phyloP scores from a whole-genome alignment of 2,888 invertebrate genomes.

The Globia sparganii region DNA sequence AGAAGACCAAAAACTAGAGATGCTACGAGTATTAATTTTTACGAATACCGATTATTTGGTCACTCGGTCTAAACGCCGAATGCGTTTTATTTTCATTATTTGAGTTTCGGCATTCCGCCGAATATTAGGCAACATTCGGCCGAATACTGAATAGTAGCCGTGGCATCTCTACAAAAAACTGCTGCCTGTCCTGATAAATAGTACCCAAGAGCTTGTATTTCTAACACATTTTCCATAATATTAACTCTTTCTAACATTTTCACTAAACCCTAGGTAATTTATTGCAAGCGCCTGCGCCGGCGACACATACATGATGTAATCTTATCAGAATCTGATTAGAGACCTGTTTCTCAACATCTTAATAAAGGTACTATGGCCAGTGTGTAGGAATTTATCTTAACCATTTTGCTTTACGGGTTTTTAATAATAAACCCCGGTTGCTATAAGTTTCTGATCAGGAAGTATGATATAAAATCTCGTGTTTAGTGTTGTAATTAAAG shows the following conservation, averaged over 20 bases:
- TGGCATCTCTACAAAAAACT: no score
- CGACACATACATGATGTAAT: slow-evolving; percentile 57
- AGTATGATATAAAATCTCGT: neutral
- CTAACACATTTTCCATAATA: neutral
- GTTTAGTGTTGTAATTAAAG: neutral
- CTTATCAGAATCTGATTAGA: slow-evolving; percentile 47
- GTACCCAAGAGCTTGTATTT: neutral
- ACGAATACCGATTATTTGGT: no score
- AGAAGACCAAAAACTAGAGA: no score
- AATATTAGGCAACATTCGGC: no score
- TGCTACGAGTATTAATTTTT: no score
- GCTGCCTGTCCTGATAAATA: no score
- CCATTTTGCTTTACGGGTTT: slow-evolving; percentile 12
- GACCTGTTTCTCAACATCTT: slow-evolving; percentile 48
- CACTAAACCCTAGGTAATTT: slow-evolving; percentile 33
- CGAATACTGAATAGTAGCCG: no score
- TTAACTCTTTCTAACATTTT: slow-evolving; percentile 30
- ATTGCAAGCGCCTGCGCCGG: slow-evolving; percentile 38
- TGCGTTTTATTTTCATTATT: no score
- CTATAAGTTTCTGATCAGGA: neutral
- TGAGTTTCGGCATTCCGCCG: no score
- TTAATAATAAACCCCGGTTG: neutral
- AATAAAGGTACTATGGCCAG: slow-evolving; percentile 29
- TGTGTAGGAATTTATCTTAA: slow-evolving; percentile 30
- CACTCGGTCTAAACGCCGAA: no score